phyloP scores from a whole-genome alignment of 2,113 vertebrate genomes.

The Strigops habroptila region DNA sequence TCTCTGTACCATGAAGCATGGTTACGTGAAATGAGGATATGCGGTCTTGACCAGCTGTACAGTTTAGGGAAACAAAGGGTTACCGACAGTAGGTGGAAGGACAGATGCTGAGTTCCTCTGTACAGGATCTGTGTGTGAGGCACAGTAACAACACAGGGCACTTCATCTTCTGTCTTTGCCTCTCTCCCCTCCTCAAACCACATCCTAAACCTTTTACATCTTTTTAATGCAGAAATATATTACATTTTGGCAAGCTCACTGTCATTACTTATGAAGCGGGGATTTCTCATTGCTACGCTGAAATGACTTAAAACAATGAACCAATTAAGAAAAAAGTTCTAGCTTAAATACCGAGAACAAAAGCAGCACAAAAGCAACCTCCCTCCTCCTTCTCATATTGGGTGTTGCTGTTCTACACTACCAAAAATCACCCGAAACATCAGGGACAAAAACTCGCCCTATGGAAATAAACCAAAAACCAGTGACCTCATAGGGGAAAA shows the following conservation, averaged over 20 bases:
- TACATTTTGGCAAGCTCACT: not conserved
- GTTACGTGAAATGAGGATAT: not conserved
- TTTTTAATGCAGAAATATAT: not conserved
- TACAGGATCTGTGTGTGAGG: fast-evolving
- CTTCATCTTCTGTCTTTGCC: not conserved
- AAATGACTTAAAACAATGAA: not conserved
- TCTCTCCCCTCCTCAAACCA: not conserved
- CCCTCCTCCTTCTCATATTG: not conserved
- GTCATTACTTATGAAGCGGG: fast-evolving
- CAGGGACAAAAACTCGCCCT: not conserved
- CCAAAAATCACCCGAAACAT: not conserved
- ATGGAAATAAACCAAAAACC: not conserved
- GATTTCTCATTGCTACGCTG: fast-evolving
- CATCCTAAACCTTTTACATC: not conserved
- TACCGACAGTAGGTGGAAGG: fast-evolving
- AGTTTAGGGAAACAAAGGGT: fast-evolving
- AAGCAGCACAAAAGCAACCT: not conserved
- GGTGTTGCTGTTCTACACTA: not conserved
- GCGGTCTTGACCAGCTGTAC: fast-evolving
- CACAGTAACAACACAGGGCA: fast-evolving
- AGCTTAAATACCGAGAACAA: not conserved
- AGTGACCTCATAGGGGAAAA: not conserved
- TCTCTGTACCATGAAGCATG: not conserved
- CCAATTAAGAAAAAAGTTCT: not conserved
- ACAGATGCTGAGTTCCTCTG: fast-evolving